Conservation (phyloP, 2,888 invertebrate species). For the Idaea straminata region DNA sequence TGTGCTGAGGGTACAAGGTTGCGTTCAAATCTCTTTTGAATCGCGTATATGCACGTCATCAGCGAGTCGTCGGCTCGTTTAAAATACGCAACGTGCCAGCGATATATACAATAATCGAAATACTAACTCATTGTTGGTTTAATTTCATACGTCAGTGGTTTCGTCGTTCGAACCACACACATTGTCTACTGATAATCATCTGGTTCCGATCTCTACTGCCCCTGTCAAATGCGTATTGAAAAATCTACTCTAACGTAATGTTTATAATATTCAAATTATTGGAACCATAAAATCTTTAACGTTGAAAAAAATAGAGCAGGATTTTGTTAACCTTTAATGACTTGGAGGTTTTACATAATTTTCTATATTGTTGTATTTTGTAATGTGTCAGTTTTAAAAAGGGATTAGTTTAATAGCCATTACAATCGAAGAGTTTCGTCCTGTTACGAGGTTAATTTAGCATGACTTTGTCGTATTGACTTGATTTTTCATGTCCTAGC, state of each 20-base stretch:
- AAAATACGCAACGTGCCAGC: too few species aligned
- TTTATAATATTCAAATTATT: neutral
- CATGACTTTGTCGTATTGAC: too few species aligned
- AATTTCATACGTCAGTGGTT: constrained; percentile 50
- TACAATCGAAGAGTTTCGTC: too few species aligned
- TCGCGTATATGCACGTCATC: too few species aligned
- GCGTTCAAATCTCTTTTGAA: too few species aligned
- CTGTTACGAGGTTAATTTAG: too few species aligned
- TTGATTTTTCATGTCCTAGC: too few species aligned
- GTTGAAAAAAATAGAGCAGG: constrained; percentile 46
- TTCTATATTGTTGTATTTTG: constrained; percentile 43
- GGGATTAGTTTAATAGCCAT: neutral
- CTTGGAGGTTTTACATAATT: constrained; percentile 39
- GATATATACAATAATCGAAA: constrained; percentile 23
- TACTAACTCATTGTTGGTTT: constrained; percentile 42
- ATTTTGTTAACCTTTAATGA: constrained; percentile 40
- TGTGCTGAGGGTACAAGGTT: too few species aligned
- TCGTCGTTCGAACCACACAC: constrained; percentile 60
- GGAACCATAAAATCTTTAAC: neutral
- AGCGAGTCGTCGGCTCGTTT: too few species aligned
- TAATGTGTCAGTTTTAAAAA: constrained; percentile 8
- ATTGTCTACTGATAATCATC: constrained; percentile 71
- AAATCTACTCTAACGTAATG: neutral
- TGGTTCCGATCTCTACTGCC: constrained; percentile 56
- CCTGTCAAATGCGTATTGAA: constrained; percentile 26